Percentiles rank a stretch among this genome's conserved stretches.
Evolutionary conservation across 2,797 vertebrate genomes (phyloP).

Genomic region (Falco columbarius): DNA sequence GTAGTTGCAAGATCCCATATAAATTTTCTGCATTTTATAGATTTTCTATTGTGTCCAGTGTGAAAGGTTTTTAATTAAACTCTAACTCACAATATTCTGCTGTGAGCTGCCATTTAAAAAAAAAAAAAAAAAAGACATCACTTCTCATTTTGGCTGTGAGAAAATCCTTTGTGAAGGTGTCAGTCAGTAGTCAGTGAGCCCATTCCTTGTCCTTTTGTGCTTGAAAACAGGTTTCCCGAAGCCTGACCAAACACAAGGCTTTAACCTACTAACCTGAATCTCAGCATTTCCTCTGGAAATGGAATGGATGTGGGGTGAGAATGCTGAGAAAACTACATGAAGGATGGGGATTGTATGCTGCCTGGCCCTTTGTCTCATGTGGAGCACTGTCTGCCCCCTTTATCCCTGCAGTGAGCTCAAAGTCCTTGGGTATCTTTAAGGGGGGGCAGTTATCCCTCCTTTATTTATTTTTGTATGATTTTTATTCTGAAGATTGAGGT

Average conservation of each 20-base stretch:
- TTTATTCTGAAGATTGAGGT: not conserved
- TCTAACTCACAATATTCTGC: not conserved
- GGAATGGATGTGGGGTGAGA: not conserved
- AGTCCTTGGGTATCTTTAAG: not conserved
- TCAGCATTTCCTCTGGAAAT: not conserved
- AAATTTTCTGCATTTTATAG: too few species aligned
- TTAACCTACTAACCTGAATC: not conserved
- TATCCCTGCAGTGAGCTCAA: not conserved
- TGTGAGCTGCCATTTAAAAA: not conserved
- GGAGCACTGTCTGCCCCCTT: not conserved
- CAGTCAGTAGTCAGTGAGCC: not conserved
- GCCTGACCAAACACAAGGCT: not conserved
- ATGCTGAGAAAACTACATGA: not conserved
- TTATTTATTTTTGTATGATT: not conserved
- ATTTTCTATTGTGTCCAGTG: not conserved
- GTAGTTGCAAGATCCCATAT: not conserved
- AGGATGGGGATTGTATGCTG: not conserved
- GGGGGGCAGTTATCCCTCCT: accelerated
- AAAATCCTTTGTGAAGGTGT: not conserved
- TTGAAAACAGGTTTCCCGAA: constrained; percentile 31
- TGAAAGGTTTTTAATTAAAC: constrained; percentile 36
- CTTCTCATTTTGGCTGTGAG: not conserved
- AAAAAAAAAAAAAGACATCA: not conserved
- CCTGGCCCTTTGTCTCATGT: not conserved
- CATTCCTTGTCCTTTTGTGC: not conserved